These are phyloP conservation scores for Hippocampus barbouri DNA, from an alignment of 2,113 vertebrate genomes.

Conservation along the genomic window DNA sequence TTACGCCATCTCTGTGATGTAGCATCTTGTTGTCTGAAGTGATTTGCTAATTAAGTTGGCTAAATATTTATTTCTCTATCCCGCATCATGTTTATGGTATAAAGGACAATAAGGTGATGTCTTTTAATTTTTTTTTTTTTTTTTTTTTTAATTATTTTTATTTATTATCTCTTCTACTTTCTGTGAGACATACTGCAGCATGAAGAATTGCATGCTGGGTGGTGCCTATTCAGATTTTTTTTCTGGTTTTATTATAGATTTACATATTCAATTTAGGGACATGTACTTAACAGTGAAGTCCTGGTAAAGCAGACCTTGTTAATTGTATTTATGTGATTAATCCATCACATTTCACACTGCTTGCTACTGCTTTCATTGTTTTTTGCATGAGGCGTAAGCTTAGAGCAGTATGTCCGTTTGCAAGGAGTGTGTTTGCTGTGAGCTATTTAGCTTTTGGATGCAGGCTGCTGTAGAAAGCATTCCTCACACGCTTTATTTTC, in stretches of 20 bases:
- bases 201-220: constrained; percentile 26
- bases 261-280: background rate
- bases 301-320: constrained; percentile 20
- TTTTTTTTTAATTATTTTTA: constrained; percentile 22
- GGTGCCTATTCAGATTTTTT: constrained; percentile 13
- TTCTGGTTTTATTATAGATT: constrained; percentile 5
- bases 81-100: constrained; percentile 62
- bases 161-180: constrained; percentile 49
- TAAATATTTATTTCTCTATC: constrained; percentile 49
- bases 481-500: background rate
- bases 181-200: constrained; percentile 66
- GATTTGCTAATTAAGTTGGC: constrained; percentile 14
- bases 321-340: constrained; percentile 27
- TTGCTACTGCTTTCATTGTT: constrained; percentile 17
- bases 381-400: background rate
- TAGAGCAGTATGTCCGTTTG: background rate
- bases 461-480: background rate
- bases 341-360: constrained; percentile 18
- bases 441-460: constrained; percentile 5
- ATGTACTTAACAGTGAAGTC: background rate
- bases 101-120: constrained; percentile 95
- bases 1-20: background rate
- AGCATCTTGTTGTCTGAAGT: constrained; percentile 1
- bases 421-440: constrained; percentile 19
- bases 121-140: constrained; percentile 29